Percentiles rank a stretch among this genome's conserved stretches.
phyloP scores from a whole-genome alignment of 2,113 vertebrate species.

The Benthochromis sp. region DNA sequence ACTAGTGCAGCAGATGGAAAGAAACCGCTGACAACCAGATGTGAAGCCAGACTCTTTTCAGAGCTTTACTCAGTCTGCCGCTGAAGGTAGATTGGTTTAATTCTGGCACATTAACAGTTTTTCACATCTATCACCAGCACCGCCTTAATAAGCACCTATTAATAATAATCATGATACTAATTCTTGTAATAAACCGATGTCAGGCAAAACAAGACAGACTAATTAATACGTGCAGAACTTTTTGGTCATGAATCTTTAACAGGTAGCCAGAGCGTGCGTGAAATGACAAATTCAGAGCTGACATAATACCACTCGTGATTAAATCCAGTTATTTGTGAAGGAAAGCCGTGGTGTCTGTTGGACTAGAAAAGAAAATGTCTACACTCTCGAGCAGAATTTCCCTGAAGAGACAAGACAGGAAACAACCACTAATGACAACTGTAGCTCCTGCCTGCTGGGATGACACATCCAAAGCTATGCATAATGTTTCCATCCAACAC shows the following conservation, averaged over 20 bases:
- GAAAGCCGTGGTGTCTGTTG: not conserved
- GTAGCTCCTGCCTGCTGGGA: constrained; percentile 36
- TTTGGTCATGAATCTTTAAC: not conserved
- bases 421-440: constrained; percentile 41
- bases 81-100: not conserved
- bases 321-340: not conserved
- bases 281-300: not conserved
- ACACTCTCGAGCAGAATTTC: not conserved
- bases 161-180: not conserved
- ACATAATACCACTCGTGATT: not conserved
- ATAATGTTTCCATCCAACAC: constrained; percentile 9
- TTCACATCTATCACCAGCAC: not conserved
- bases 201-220: not conserved
- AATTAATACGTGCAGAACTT: not conserved
- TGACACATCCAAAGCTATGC: constrained; percentile 24
- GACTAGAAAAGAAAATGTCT: not conserved
- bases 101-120: not conserved
- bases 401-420: constrained; percentile 39
- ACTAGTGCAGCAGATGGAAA: constrained; percentile 18
- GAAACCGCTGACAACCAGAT: constrained; percentile 47
- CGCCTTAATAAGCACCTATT: constrained; percentile 13
- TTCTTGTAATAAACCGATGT: not conserved
- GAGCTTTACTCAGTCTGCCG: not conserved
- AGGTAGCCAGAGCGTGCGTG: not conserved
- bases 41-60: constrained; percentile 22